Percentiles rank a stretch among this genome's conserved stretches.
Conservation (phyloP, 1,140 invertebrate species). For the Saccostrea glomerata region DNA sequence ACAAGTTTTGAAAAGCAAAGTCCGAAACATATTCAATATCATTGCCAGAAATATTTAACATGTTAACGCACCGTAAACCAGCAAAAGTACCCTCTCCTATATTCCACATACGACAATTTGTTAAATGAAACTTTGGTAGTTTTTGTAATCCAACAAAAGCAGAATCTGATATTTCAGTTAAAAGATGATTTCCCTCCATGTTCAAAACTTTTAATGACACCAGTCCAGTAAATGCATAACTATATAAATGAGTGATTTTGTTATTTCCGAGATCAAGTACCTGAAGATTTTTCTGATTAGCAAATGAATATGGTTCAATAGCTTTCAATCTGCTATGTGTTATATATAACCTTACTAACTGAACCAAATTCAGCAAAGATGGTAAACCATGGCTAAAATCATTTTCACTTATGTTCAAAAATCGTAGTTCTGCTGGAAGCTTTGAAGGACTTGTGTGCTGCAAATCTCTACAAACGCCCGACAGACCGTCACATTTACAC, state of each 20-base stretch:
- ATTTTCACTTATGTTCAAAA: conserved; percentile 32
- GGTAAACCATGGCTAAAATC: not conserved
- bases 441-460: not conserved
- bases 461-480: not conserved
- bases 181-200: conserved; percentile 42
- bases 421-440: not conserved
- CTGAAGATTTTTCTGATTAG: conserved; percentile 24
- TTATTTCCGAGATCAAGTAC: conserved; percentile 49
- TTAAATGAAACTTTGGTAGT: conserved; percentile 27
- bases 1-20: conserved; percentile 45
- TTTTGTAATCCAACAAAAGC: conserved; percentile 47
- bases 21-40: conserved; percentile 44
- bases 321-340: not conserved
- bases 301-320: not conserved
- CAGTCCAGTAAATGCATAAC: conserved; percentile 40
- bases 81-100: conserved; percentile 38
- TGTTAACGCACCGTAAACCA: conserved; percentile 38
- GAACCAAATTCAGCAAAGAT: not conserved
- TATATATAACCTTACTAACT: not conserved
- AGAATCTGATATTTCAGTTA: conserved; percentile 31
- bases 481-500: conserved; percentile 51
- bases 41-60: conserved; percentile 50
- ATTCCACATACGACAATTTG: conserved; percentile 10
- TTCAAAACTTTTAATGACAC: conserved; percentile 13
- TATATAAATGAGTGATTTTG: not conserved